Percentiles rank a stretch among this genome's conserved stretches.
Conservation (phyloP, 2,888 invertebrate genomes). For the Rhagium mordax region DNA sequence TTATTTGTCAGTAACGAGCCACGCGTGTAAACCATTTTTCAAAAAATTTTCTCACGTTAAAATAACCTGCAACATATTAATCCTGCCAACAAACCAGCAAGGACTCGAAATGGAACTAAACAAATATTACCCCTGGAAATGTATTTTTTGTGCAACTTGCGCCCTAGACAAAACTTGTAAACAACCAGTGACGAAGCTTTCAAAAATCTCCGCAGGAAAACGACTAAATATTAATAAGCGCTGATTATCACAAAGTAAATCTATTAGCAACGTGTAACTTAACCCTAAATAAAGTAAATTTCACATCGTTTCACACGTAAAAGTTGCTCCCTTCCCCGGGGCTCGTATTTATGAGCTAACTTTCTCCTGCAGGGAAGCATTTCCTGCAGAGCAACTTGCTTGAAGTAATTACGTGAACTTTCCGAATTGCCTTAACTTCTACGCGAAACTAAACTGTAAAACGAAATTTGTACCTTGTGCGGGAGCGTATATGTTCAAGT, state of each 20-base stretch:
- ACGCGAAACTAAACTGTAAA: neutral
- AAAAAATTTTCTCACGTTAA: no score
- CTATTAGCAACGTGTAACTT: neutral
- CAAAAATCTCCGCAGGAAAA: no score
- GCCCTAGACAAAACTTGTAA: no score
- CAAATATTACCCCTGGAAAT: no score
- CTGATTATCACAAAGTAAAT: neutral
- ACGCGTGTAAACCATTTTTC: no score
- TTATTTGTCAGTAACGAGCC: no score
- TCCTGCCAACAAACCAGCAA: no score
- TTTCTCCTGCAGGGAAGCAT: slow-evolving; percentile 9
- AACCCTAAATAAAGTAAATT: slow-evolving; percentile 8
- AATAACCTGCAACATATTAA: no score
- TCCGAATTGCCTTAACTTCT: slow-evolving; percentile 10
- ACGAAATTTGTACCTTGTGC: slow-evolving; percentile 82
- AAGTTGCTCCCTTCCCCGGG: neutral
- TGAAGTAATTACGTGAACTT: slow-evolving; percentile 18
- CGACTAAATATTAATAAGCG: no score
- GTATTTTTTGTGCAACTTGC: no score
- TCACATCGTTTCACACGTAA: slow-evolving; percentile 1
- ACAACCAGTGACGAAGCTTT: no score
- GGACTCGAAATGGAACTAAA: no score
- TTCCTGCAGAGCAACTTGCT: slow-evolving; percentile 7
- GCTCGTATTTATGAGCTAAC: slow-evolving; percentile 26
- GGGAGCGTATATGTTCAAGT: slow-evolving; percentile 97